phyloP scores from a whole-genome alignment of 1,140 invertebrate genomes.

The Cotesia glomerata region DNA sequence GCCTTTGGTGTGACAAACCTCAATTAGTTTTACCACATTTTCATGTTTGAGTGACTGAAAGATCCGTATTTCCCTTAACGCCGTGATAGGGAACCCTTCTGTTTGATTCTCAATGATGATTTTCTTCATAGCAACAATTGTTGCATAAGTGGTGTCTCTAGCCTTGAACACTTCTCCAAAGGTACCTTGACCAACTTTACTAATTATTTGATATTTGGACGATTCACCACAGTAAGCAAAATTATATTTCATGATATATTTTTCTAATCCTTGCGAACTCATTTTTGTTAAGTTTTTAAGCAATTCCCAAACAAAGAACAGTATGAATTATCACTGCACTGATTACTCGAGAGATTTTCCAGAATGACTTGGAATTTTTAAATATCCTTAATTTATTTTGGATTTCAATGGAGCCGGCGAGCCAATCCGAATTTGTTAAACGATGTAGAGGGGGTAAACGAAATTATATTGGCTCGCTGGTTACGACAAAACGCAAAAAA shows the following conservation, averaged over 20 bases:
- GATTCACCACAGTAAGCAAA: conserved; percentile 93
- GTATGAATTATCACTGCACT: too few relatives aligned
- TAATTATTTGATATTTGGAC: conserved; percentile 92
- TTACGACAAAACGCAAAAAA: too few relatives aligned
- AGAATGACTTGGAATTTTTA: too few relatives aligned
- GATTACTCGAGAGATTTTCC: too few relatives aligned
- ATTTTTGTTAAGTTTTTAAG: too few relatives aligned
- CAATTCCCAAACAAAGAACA: too few relatives aligned
- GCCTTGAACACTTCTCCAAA: conserved; percentile 99
- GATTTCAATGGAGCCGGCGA: too few relatives aligned
- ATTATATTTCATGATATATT: conserved; percentile 87
- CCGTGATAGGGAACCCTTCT: conserved; percentile 99
- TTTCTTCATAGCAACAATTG: conserved; percentile 97
- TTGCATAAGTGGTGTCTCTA: conserved; percentile 83
- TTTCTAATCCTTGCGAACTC: conserved; percentile 77
- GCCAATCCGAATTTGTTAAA: too few relatives aligned
- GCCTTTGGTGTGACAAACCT: conserved; percentile 94
- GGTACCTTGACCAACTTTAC: conserved; percentile 98
- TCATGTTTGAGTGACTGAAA: conserved; percentile 96
- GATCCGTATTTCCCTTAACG: conserved; percentile 95
- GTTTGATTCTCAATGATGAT: conserved; percentile 99
- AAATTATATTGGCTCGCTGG: too few relatives aligned
- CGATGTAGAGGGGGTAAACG: too few relatives aligned
- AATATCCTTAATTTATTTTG: too few relatives aligned
- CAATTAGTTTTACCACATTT: conserved; percentile 96